Conservation (phyloP, 2,113 vertebrate species). For the Xiphophorus couchianus region DNA sequence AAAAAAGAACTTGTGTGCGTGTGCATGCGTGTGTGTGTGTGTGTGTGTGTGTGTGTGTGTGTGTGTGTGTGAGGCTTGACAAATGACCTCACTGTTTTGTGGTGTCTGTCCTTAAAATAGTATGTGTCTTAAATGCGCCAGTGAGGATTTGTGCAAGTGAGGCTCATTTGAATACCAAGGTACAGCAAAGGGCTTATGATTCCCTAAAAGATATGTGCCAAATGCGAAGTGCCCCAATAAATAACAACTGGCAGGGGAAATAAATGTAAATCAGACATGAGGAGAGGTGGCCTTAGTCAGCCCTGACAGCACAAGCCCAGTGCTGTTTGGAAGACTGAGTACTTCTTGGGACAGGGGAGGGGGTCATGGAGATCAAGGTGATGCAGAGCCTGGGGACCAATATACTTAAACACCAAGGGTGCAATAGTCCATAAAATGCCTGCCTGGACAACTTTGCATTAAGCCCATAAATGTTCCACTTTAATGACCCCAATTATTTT, state of each 20-base stretch:
- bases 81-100: conserved; percentile 59
- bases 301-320: conserved; percentile 63
- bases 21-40: conserved; percentile 35
- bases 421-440: conserved; percentile 75
- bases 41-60: conserved; percentile 41
- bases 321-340: conserved; percentile 69
- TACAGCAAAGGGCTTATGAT: conserved; percentile 72
- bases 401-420: conserved; percentile 75
- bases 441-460: conserved; percentile 59
- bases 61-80: conserved; percentile 47
- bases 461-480: conserved; percentile 67
- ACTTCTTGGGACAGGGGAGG: conserved; percentile 55
- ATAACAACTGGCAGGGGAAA: conserved; percentile 79
- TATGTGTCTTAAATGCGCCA: conserved; percentile 58
- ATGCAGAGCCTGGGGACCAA: conserved; percentile 74
- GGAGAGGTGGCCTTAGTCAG: conserved; percentile 68
- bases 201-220: conserved; percentile 78
- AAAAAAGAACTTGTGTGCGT: neutral
- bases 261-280: conserved; percentile 82
- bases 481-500: conserved; percentile 72
- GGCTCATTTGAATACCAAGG: conserved; percentile 75
- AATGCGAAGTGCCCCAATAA: conserved; percentile 82
- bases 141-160: conserved; percentile 60
- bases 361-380: conserved; percentile 80
- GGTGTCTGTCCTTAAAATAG: conserved; percentile 59